A percentile compares a stretch with the other conserved stretches of the same genome.
phyloP scores from a whole-genome alignment of 2,113 vertebrate species.

The Cichladusa arquata region DNA sequence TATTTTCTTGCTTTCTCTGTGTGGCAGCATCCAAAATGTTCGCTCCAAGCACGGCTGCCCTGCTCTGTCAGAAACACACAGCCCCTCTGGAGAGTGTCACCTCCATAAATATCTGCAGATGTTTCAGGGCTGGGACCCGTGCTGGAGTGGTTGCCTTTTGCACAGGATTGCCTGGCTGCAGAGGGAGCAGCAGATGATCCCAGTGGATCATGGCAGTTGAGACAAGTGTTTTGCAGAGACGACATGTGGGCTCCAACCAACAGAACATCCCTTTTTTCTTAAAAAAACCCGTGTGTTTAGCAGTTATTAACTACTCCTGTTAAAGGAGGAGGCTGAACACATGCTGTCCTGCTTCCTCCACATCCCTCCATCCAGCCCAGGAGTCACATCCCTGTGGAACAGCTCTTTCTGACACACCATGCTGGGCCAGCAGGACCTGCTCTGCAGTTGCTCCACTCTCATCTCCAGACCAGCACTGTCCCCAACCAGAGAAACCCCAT shows the following conservation, averaged over 20 bases:
- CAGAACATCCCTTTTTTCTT: background rate
- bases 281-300: background rate
- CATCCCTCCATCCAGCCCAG: background rate
- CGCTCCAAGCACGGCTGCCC: background rate
- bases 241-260: background rate
- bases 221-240: slow-evolving; percentile 32
- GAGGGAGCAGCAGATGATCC: background rate
- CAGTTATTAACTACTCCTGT: background rate
- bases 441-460: background rate
- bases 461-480: background rate
- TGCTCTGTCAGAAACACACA: accelerated
- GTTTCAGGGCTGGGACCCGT: slow-evolving; percentile 13
- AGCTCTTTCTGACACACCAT: accelerated
- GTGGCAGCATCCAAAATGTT: background rate
- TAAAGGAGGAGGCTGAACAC: background rate
- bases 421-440: background rate
- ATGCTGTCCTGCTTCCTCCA: background rate
- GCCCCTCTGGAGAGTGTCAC: slow-evolving; percentile 40
- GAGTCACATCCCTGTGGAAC: accelerated
- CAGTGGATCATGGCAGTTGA: background rate
- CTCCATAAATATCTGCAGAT: slow-evolving; percentile 53
- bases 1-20: background rate
- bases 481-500: background rate
- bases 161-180: background rate
- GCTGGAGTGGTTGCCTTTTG: background rate